A percentile compares a stretch with the other conserved stretches of the same genome.
Evolutionary conservation across 2,113 vertebrate genomes (phyloP).

Genomic region (Osmerus eperlanus): DNA sequence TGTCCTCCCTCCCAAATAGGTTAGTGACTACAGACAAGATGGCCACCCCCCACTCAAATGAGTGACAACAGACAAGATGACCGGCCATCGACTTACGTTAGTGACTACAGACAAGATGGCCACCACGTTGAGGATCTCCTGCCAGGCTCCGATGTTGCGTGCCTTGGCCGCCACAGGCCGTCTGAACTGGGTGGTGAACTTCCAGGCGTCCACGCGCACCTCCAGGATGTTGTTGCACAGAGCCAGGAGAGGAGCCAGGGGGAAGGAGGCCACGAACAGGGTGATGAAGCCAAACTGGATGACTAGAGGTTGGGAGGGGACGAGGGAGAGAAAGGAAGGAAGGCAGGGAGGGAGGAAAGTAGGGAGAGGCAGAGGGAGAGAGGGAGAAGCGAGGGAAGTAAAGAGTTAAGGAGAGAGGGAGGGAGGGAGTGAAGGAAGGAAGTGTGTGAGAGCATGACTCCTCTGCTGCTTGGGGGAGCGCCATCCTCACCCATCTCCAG

Average conservation of each 20-base stretch:
- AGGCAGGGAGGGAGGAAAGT: neutral
- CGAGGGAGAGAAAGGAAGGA: conserved; percentile 6
- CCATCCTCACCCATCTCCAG: conserved; percentile 90
- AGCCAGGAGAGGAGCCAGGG: conserved; percentile 92
- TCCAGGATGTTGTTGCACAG: conserved; percentile 93
- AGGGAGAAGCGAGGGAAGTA: neutral
- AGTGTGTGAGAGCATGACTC: neutral
- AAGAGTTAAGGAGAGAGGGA: neutral
- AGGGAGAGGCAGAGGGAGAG: neutral
- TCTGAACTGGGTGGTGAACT: conserved; percentile 93
- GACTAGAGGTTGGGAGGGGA: conserved; percentile 67
- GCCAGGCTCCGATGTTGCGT: conserved; percentile 94
- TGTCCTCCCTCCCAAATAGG: conserved; percentile 52
- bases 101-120: conserved; percentile 93
- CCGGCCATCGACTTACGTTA: conserved; percentile 79
- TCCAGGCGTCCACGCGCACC: conserved; percentile 95
- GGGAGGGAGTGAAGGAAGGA: neutral
- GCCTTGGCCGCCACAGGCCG: conserved; percentile 92
- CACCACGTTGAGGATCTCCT: conserved; percentile 90
- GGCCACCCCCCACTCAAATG: conserved; percentile 85
- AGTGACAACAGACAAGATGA: conserved; percentile 91
- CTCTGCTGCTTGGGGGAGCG: neutral
- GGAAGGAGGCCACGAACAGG: conserved; percentile 96
- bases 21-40: conserved; percentile 94
- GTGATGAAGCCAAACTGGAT: conserved; percentile 98